Conservation (phyloP, 2,113 vertebrate genomes). For the Nibea coibor region DNA sequence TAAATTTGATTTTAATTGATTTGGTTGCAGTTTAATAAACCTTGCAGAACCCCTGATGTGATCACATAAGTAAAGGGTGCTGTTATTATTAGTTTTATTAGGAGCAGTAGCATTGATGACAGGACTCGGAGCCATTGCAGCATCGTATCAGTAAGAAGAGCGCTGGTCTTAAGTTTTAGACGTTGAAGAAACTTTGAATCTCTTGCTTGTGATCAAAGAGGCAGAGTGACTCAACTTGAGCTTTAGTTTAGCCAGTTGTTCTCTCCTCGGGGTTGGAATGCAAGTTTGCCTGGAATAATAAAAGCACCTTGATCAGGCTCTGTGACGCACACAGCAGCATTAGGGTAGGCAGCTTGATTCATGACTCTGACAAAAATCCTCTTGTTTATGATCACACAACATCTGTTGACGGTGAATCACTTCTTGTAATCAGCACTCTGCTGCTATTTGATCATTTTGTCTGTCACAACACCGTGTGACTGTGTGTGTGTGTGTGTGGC, state of each 20-base stretch:
- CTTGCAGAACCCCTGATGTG: constrained; percentile 17
- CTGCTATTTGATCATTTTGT: constrained; percentile 71
- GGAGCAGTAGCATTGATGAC: not conserved
- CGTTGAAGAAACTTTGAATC: constrained; percentile 59
- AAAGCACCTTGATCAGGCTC: constrained; percentile 72
- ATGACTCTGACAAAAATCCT: constrained; percentile 72
- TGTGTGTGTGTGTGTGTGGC: constrained; percentile 13
- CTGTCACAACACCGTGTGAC: constrained; percentile 36
- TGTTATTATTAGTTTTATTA: constrained; percentile 1
- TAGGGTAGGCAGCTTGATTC: constrained; percentile 69
- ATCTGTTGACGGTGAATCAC: constrained; percentile 77
- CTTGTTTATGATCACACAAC: constrained; percentile 80
- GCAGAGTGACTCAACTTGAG: constrained; percentile 45
- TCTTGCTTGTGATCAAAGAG: constrained; percentile 69
- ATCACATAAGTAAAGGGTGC: constrained; percentile 9
- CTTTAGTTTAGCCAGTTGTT: constrained; percentile 58
- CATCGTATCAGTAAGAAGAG: not conserved
- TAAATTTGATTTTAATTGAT: constrained; percentile 46
- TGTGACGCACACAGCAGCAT: constrained; percentile 56
- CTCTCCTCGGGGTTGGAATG: constrained; percentile 46
- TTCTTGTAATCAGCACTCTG: constrained; percentile 68
- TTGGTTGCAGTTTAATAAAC: constrained; percentile 50
- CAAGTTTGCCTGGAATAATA: constrained; percentile 72
- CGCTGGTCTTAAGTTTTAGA: constrained; percentile 42
- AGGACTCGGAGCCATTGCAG: not conserved